Base-by-base conservation (phyloP, 2,797 vertebrate genomes). In the Euphonia xanthogaster region DNA sequence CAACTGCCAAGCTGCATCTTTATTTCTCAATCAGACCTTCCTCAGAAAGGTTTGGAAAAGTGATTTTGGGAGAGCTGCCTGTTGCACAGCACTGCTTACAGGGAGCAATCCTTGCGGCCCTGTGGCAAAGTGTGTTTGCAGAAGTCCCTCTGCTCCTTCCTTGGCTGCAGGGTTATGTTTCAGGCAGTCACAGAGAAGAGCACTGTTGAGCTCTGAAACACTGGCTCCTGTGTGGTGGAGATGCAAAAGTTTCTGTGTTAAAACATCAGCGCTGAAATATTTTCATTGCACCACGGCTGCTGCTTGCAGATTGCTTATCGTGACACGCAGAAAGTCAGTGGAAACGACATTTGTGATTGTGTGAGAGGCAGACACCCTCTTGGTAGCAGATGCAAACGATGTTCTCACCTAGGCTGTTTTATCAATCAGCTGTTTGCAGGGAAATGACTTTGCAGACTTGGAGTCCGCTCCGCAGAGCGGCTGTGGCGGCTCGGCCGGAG, bases 271-370 rank as follows among this genome's bases (percentile, higher is more conserved):
- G 0, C 39, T 70, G 50, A 65, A 58, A 12, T 72, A 30, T 42
- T 92, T 65, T 61, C 9, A 1, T 31, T 86, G 40, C 16, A 2
- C 19, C 0, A 0, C 2, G 1, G 31, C 75, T 67, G n/a, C n/a
- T 10, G 72, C 35, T 1, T 18, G 31, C 9, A 0, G 11, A 14
- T 40, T 19, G 66, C 47, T 79, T n/a, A 7, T 40, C 1, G 1
- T 20, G 51, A 28, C 30, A 2, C 45, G 3, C 53, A 1, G 53
- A 61, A 37, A 55, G 30, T 1, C 22, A 23, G 15, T 19, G 44
- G 45, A 65, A 78, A 51, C 3, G 42, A n/a, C 21, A 6, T 50
- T 86, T 72, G 25, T 68, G 39, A 8, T 62, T 47, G 58, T 0
- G 1, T 15, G 86, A 48, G 47, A 68, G 62, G 77, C 60, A 48